Percentiles rank a stretch among this genome's conserved stretches.
These are phyloP conservation scores for Fabriciana adippe DNA, from an alignment of 2,888 invertebrate species.

Conservation along the genomic window DNA sequence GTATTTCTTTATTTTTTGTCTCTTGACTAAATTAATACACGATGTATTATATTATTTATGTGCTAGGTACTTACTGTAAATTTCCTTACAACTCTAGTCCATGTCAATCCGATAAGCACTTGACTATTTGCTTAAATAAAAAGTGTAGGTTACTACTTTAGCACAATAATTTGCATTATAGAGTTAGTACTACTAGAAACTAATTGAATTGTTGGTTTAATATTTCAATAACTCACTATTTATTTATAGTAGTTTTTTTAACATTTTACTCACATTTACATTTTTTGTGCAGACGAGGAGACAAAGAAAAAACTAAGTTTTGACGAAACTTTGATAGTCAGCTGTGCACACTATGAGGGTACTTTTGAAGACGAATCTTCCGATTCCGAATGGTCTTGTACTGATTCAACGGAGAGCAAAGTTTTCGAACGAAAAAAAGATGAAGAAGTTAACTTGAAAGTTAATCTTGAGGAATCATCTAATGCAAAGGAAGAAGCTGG, in stretches of 20 bases:
- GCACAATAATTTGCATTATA: no score
- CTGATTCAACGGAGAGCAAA: slow-evolving; percentile 52
- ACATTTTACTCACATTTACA: neutral
- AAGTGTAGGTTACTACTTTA: no score
- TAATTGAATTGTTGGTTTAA: no score
- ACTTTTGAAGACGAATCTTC: slow-evolving; percentile 56
- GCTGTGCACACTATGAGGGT: slow-evolving; percentile 72
- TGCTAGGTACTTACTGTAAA: no score
- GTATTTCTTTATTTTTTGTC: no score
- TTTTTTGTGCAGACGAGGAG: slow-evolving; percentile 63
- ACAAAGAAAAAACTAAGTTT: slow-evolving; percentile 77
- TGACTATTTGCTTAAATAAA: no score
- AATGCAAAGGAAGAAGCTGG: slow-evolving; percentile 45
- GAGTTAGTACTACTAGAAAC: no score
- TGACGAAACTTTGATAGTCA: slow-evolving; percentile 79
- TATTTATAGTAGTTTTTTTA: neutral
- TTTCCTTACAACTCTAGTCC: no score
- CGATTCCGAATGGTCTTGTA: slow-evolving; percentile 71
- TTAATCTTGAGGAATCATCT: slow-evolving; percentile 50
- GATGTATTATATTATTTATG: no score
- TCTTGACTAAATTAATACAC: no score
- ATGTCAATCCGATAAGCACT: no score
- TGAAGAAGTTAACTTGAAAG: slow-evolving; percentile 44
- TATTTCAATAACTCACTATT: no score
- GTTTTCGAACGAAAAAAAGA: slow-evolving; percentile 50